Conservation (phyloP, 2,888 invertebrate species). For the Drosophila pegasa region DNA sequence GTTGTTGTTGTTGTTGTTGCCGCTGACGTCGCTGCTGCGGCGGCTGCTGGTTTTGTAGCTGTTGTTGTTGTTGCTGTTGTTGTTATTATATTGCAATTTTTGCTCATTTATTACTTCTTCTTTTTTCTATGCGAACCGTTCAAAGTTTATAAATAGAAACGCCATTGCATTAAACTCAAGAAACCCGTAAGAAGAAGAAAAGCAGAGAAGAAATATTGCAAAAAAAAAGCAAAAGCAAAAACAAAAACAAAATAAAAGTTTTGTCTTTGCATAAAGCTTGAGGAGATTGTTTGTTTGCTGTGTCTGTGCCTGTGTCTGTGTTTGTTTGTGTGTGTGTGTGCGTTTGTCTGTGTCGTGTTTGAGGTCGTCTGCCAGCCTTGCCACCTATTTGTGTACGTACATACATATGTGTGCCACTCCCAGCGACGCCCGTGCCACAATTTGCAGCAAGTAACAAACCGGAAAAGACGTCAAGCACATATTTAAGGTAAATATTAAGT, state of each 20-base stretch:
- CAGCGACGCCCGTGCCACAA: slow-evolving; percentile 26
- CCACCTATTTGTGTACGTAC: slow-evolving; percentile 46
- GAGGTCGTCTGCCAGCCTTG: slow-evolving; percentile 63
- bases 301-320: slow-evolving; percentile 9
- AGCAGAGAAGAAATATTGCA: slow-evolving; percentile 38
- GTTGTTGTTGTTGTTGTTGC: slow-evolving; percentile 28
- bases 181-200: slow-evolving; percentile 14
- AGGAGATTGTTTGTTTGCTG: slow-evolving; percentile 36
- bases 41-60: slow-evolving; percentile 9
- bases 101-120: slow-evolving; percentile 43
- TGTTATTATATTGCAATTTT: slow-evolving; percentile 19
- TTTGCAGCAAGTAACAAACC: slow-evolving; percentile 18
- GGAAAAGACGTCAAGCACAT: slow-evolving; percentile 11
- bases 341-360: slow-evolving; percentile 44
- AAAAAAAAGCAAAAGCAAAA: slow-evolving; percentile 25
- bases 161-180: slow-evolving; percentile 33
- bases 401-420: slow-evolving; percentile 46
- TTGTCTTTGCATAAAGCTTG: slow-evolving; percentile 38
- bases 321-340: slow-evolving; percentile 2
- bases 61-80: slow-evolving; percentile 10
- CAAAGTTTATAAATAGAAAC: slow-evolving; percentile 42
- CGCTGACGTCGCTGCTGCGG: slow-evolving; percentile 14
- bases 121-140: slow-evolving; percentile 38
- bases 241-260: slow-evolving; percentile 31
- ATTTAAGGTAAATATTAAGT: slow-evolving; percentile 54